Percentiles rank a stretch among this genome's conserved stretches.
Evolutionary conservation across 2,888 invertebrate species (phyloP).

Genomic region (Oxystoma pomonae): DNA sequence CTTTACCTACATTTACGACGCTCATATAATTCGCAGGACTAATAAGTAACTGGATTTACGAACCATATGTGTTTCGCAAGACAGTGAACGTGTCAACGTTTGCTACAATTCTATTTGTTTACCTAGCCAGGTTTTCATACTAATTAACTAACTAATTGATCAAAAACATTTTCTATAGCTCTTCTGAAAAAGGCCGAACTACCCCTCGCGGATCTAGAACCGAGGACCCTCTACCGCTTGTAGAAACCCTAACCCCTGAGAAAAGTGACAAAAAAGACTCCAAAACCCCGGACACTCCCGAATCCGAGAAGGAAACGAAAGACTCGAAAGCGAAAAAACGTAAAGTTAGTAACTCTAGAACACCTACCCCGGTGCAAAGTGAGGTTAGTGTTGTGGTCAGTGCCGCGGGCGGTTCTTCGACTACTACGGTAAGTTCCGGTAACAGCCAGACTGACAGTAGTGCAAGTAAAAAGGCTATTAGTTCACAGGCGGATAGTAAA

Average conservation of each 20-base stretch:
- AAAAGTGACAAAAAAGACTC: conserved; percentile 28
- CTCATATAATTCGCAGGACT: too few relatives aligned
- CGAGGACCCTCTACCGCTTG: conserved; percentile 32
- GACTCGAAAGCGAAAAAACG: conserved; percentile 40
- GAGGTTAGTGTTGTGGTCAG: conserved; percentile 31
- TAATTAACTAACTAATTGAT: too few relatives aligned
- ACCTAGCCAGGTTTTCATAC: too few relatives aligned
- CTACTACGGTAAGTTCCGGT: neutral
- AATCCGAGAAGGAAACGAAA: conserved; percentile 18
- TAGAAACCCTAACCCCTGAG: conserved; percentile 20
- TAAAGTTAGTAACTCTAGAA: conserved; percentile 43
- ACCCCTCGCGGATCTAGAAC: conserved; percentile 38
- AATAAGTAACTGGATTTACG: too few relatives aligned
- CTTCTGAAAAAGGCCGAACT: conserved; percentile 16
- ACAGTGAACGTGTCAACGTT: too few relatives aligned
- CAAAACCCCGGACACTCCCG: conserved; percentile 25
- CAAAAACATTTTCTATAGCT: conserved; percentile 9
- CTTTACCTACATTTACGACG: too few relatives aligned
- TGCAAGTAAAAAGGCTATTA: neutral
- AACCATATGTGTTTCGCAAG: too few relatives aligned
- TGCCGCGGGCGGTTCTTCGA: conserved; percentile 8
- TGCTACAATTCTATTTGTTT: too few relatives aligned
- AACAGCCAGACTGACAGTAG: neutral
- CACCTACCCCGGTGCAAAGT: conserved; percentile 43
- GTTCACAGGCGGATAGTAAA: conserved; percentile 21